phyloP scores from a whole-genome alignment of 2,797 vertebrate genomes.

The Silurus lanzhouensis region DNA sequence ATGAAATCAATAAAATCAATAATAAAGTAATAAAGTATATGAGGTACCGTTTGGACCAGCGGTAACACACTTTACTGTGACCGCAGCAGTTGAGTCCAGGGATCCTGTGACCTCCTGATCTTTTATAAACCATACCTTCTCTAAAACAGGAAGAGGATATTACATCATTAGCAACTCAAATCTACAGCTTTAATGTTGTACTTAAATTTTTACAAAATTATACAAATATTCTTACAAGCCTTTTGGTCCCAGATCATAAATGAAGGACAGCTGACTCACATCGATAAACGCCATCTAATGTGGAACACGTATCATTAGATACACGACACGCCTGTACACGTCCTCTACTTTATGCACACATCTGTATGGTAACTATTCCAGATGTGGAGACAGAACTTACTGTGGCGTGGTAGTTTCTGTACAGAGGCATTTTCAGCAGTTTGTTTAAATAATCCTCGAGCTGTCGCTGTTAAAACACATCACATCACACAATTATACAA shows the following conservation, averaged over 20 bases:
- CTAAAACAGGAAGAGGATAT: conserved; percentile 67
- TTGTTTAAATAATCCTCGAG: conserved; percentile 95
- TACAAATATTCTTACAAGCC: conserved; percentile 84
- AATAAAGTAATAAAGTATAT: not conserved
- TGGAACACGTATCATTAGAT: not conserved
- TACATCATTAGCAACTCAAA: conserved; percentile 1
- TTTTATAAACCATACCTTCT: conserved; percentile 91
- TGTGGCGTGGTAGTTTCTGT: conserved; percentile 91
- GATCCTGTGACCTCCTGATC: conserved; percentile 90
- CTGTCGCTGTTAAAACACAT: conserved; percentile 81
- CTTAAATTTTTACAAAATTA: not conserved
- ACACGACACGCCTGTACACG: not conserved
- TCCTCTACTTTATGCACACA: not conserved
- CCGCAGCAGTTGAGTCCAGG: conserved; percentile 95
- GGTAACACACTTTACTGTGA: conserved; percentile 88
- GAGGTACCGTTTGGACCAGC: conserved; percentile 90
- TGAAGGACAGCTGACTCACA: conserved; percentile 92
- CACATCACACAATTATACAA: not conserved
- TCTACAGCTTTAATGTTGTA: not conserved
- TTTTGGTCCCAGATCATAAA: conserved; percentile 95
- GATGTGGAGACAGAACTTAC: conserved; percentile 70
- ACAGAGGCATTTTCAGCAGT: conserved; percentile 89
- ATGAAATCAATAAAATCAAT: conserved; percentile 78
- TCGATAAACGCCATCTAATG: conserved; percentile 93
- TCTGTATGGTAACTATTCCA: not conserved